These are phyloP conservation scores for Xenus cinereus DNA, from an alignment of 2,113 vertebrate genomes.

Conservation along the genomic window DNA sequence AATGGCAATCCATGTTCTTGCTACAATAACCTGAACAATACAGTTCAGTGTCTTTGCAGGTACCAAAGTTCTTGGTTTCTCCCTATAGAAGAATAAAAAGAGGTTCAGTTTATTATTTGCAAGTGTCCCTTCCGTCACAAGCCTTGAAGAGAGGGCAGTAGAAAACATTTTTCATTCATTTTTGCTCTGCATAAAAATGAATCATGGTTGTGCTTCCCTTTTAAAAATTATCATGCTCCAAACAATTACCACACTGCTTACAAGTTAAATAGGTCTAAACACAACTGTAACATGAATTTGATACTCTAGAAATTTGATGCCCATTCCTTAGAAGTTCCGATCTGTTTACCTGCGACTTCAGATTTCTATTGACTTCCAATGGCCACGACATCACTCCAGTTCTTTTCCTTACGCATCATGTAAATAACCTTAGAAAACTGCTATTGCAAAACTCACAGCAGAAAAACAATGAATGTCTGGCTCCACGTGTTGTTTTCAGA, in stretches of 20 bases:
- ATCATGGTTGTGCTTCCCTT: background rate
- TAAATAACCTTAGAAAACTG: background rate
- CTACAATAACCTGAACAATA: background rate
- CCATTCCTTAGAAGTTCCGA: background rate
- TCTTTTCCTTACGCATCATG: background rate
- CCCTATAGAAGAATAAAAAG: background rate
- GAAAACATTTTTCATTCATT: background rate
- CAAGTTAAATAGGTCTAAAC: background rate
- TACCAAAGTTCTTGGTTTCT: background rate
- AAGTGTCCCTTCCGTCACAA: background rate
- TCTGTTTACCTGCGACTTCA: background rate
- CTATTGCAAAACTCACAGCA: background rate
- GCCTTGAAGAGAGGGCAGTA: background rate
- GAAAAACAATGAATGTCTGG: background rate
- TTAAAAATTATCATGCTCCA: background rate
- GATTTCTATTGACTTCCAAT: background rate
- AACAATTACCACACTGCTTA: background rate
- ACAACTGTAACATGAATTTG: background rate
- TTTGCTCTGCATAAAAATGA: background rate
- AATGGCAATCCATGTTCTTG: background rate
- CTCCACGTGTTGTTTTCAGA: background rate
- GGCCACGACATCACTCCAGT: background rate
- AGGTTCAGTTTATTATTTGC: background rate
- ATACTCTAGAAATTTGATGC: background rate
- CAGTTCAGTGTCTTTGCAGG: background rate